A percentile compares a stretch with the other conserved stretches of the same genome.
These are phyloP conservation scores for Nibea albiflora DNA, from an alignment of 2,113 vertebrate genomes.

Conservation along the genomic window DNA sequence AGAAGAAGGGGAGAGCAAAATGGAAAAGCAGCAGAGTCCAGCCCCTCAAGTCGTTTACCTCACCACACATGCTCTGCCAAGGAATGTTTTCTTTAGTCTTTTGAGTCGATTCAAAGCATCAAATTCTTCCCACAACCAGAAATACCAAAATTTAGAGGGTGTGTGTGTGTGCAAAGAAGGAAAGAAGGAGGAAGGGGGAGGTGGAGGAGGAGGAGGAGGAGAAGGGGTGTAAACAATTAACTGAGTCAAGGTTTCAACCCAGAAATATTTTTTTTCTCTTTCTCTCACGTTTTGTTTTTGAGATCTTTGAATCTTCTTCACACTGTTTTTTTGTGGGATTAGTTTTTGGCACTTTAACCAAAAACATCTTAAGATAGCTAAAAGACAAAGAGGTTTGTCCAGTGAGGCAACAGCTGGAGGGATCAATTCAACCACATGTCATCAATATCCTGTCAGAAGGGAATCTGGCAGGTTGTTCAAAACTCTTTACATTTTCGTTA, in stretches of 20 bases:
- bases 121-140: constrained; percentile 70
- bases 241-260: constrained; percentile 61
- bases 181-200: not conserved
- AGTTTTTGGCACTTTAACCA: constrained; percentile 20
- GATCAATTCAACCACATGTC: constrained; percentile 22
- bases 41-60: constrained; percentile 58
- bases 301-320: constrained; percentile 31
- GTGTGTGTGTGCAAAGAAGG: constrained; percentile 27
- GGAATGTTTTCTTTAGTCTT: constrained; percentile 76
- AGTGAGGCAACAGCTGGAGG: constrained; percentile 64
- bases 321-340: not conserved
- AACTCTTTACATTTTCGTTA: not conserved
- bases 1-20: constrained; percentile 60
- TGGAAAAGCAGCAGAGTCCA: constrained; percentile 60
- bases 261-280: constrained; percentile 25
- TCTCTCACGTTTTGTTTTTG: not conserved
- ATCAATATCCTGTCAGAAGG: constrained; percentile 1
- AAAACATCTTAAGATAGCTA: constrained; percentile 21
- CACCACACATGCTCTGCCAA: constrained; percentile 71
- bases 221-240: constrained; percentile 63
- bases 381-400: constrained; percentile 18
- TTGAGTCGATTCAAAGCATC: constrained; percentile 59
- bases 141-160: constrained; percentile 58
- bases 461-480: not conserved
- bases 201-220: not conserved